Percentiles rank a stretch among this genome's conserved stretches.
Evolutionary conservation across 30 jellyfish, hydroid and myxozoan species (phyloP).

Genomic region (Haliclystus octoradiatus): DNA sequence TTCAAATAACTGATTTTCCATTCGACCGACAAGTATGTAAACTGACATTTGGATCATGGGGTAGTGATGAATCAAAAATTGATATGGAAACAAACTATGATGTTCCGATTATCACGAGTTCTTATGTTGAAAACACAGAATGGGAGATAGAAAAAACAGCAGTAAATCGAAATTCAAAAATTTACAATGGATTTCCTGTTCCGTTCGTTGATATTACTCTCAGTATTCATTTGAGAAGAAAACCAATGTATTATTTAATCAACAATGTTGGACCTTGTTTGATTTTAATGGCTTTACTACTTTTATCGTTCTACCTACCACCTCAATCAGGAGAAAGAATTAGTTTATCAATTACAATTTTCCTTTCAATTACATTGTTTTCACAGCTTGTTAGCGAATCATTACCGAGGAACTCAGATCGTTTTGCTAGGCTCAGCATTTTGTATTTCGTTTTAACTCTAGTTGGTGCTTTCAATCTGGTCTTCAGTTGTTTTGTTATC

Average conservation of each 20-base stretch:
- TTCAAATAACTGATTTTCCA: slow-evolving; percentile 35
- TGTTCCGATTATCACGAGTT: slow-evolving; percentile 8
- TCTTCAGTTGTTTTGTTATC: slow-evolving; percentile 72
- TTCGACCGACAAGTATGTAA: slow-evolving; percentile 31
- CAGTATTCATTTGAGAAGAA: slow-evolving; percentile 27
- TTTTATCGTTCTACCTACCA: slow-evolving; percentile 44
- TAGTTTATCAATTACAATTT: slow-evolving; percentile 22
- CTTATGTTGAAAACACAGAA: slow-evolving; percentile 30
- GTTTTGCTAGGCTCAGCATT: slow-evolving; percentile 28
- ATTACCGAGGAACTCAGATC: slow-evolving; percentile 44
- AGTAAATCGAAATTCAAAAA: slow-evolving; percentile 10
- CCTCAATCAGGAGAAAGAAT: slow-evolving; percentile 52
- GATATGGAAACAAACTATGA: slow-evolving; percentile 24
- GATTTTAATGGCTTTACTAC: slow-evolving; percentile 10
- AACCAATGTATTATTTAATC: slow-evolving; percentile 42
- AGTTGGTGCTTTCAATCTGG: slow-evolving; percentile 36
- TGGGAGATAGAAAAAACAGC: slow-evolving; percentile 21
- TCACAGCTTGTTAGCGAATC: slow-evolving; percentile 19
- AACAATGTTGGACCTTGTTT: slow-evolving; percentile 39
- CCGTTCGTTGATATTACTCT: slow-evolving; percentile 27
- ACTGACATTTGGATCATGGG: slow-evolving; percentile 54
- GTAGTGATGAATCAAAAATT: slow-evolving; percentile 16
- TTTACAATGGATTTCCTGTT: slow-evolving; percentile 27
- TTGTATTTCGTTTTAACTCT: slow-evolving; percentile 31
- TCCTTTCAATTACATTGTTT: slow-evolving; percentile 33